Conservation (phyloP, 2,113 vertebrate species). For the Phycodurus eques region DNA sequence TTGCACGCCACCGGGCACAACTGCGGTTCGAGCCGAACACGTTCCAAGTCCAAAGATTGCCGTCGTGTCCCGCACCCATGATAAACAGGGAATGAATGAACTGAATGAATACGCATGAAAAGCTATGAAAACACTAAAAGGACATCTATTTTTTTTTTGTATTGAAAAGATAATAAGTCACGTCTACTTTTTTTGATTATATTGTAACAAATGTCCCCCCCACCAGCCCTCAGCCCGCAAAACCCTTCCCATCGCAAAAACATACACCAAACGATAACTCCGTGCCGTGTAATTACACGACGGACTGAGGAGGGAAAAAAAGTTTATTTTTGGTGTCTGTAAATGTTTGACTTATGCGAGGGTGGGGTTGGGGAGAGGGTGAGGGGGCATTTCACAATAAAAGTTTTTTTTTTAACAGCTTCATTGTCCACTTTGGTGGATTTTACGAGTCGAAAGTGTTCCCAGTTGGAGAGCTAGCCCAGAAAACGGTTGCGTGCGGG, state of each 20-base stretch:
- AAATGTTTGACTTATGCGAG: slow-evolving; percentile 65
- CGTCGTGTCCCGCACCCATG: slow-evolving; percentile 7
- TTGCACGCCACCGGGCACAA: too few relatives aligned
- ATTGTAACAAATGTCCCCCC: slow-evolving; percentile 60
- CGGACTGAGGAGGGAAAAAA: slow-evolving; percentile 57
- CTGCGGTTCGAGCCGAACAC: neutral
- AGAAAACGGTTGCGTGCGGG: slow-evolving; percentile 22
- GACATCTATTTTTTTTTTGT: slow-evolving; percentile 50
- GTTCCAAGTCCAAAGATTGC: neutral
- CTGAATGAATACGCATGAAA: neutral
- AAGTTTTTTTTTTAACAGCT: slow-evolving; percentile 52
- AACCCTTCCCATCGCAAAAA: slow-evolving; percentile 72
- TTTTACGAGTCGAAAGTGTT: slow-evolving; percentile 45
- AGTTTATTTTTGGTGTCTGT: slow-evolving; percentile 73
- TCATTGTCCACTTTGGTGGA: slow-evolving; percentile 58
- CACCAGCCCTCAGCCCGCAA: slow-evolving; percentile 53
- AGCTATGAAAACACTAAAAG: neutral
- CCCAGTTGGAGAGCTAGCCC: slow-evolving; percentile 35
- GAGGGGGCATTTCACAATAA: slow-evolving; percentile 62
- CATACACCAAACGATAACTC: slow-evolving; percentile 64
- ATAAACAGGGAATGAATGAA: neutral
- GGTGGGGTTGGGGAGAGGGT: slow-evolving; percentile 30
- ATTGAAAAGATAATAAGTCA: slow-evolving; percentile 70
- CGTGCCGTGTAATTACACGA: slow-evolving; percentile 72
- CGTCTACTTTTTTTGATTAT: slow-evolving; percentile 75